Base-by-base conservation (phyloP, 2,888 invertebrate genomes). In the Willowsia nigromaculata region DNA sequence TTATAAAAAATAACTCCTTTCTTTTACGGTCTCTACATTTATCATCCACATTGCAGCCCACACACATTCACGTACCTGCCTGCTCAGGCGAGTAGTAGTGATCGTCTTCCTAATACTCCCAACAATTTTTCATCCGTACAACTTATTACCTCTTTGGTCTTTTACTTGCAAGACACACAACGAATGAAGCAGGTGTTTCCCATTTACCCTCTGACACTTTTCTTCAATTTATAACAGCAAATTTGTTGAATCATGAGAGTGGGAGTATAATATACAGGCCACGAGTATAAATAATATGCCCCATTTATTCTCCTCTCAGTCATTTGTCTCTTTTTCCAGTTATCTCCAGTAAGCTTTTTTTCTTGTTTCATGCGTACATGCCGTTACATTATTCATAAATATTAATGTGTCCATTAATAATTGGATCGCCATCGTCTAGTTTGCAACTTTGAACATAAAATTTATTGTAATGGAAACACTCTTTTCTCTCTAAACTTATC, bases 261-360 rank as follows among this genome's bases (percentile, higher is more conserved):
- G 13, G 25, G 27, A 30, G 25, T 47, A 50, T 2, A 43, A 0
- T 0, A 71, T 11, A 65, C 7, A 47, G 11, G 15, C 47, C 30
- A 47, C 13, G 74, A 47, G 74, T 11, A 40, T 27, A 47, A 74
- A 50, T 74, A 50, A 74, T 47, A 27, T 68, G 47, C 0, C 47
- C 74, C 74, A 74, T 74, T 74, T 74, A 65, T 65, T 65, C 25
- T 65, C 7, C 18, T 47, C 47, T 47, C n/a, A 47, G 27, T 74
- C 74, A 27, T 47, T 25, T 47, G 27, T 27, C 47, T 15, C 43
- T 15, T 15, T 74, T 47, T n/a, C 74, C 47, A 50, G 74, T 50
- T 47, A 47, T 47, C 11, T 43, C 47, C 47, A 71, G 40, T 22
- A 18, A 9, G 0, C 30, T 27, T 13, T 15, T 30, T 13, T 27